These are phyloP conservation scores for Dryas iulia DNA, from an alignment of 1,140 invertebrate species.

Conservation along the genomic window DNA sequence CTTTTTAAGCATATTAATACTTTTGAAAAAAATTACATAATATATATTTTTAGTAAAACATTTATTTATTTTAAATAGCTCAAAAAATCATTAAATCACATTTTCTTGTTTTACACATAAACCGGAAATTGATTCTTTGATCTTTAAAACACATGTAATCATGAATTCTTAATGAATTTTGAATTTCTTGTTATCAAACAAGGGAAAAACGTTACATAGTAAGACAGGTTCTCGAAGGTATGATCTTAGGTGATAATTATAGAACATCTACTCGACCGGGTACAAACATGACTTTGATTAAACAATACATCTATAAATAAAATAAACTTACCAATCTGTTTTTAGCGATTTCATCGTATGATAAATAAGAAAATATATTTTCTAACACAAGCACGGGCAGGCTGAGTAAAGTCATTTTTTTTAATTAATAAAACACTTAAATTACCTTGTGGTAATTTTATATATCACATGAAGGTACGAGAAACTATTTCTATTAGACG, in stretches of 20 bases:
- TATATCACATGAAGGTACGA: background rate
- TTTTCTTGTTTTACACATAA: background rate
- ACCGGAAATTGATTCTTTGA: background rate
- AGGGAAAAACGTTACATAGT: background rate
- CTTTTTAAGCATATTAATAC: too few species aligned
- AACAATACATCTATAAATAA: slow-evolving; percentile 55
- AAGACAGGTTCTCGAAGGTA: slow-evolving; percentile 15
- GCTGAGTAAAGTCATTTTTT: slow-evolving; percentile 79
- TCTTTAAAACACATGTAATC: background rate
- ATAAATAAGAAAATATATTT: slow-evolving; percentile 88
- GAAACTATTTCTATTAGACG: background rate
- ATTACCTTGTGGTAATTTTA: background rate
- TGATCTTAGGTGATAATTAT: slow-evolving; percentile 21
- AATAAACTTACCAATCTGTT: slow-evolving; percentile 86
- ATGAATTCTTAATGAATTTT: background rate
- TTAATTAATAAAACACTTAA: slow-evolving; percentile 1
- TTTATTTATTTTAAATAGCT: too few species aligned
- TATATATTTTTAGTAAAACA: too few species aligned
- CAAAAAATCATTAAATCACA: background rate
- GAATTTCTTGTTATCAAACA: slow-evolving; percentile 3
- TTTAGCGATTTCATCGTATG: slow-evolving; percentile 91
- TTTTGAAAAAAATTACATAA: too few species aligned
- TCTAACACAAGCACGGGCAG: slow-evolving; percentile 90
- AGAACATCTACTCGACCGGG: background rate
- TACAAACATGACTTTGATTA: background rate